Evolutionary conservation across 1,140 invertebrate species (phyloP), one percentile per base, ranked within the genome.

Genomic region (Apis cerana): DNA sequence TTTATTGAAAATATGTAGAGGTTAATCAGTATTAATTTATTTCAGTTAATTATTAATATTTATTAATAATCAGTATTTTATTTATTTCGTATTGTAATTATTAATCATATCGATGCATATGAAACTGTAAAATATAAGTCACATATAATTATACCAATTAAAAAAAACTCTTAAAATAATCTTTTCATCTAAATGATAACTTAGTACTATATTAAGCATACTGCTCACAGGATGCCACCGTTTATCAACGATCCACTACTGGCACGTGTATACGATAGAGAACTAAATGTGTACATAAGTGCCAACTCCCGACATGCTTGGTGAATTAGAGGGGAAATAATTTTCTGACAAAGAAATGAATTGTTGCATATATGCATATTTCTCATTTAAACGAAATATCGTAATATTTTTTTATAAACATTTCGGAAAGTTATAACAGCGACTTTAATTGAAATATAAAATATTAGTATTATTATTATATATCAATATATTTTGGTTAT

Each of bases 191-290:
- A 74, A 82, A 80, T 81, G 77, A 85, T 68, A 83, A 70, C 78
- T 84, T 80, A 72, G 72, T 69, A 67, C 67, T 86, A 70, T 79
- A 88, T 85, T 76, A 80, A 76, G 80, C 82, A 74, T 71, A 75
- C 71, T 72, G 77, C 85, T 84, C 79, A 87, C 88, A 91, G 89
- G 89, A 91, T 90, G 87, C 85, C 85, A 77, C 75, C 90, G 89
- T 82, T 91, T 90, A 91, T 87, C 86, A 87, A 84, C 85, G 74
- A 85, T 77, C 59, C 68, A 65, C 87, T 69, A 23, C 43, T 62
- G 80, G 80, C 67, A 75, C 78, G 81, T 87, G 85, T 75, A 64
- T 71, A 83, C 54, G 86, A 77, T 81, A 75, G 56, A 65, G 50
- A 68, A 84, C 75, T 71, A 71, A 80, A 69, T 75, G 82, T 43